Evolutionary conservation across 2,797 vertebrate genomes (phyloP).

Genomic region (Telmatherina bonti): DNA sequence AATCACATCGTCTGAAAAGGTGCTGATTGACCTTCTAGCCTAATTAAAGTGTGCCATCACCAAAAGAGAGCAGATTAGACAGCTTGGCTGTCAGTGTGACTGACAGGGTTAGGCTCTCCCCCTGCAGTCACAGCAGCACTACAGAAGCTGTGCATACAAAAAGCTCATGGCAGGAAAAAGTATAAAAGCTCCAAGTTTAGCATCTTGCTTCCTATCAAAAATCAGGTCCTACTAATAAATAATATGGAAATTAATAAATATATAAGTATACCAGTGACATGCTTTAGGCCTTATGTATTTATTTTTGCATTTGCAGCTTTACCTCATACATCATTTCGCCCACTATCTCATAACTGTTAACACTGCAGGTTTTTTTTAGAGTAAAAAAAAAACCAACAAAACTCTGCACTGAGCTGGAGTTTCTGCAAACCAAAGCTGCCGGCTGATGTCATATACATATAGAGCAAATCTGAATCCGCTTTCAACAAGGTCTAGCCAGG

Average conservation of each 20-base stretch:
- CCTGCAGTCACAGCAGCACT: conserved; percentile 73
- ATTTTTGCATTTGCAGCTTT: conserved; percentile 78
- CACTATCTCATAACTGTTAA: conserved; percentile 71
- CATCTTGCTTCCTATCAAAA: conserved; percentile 50
- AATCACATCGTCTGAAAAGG: conserved; percentile 62
- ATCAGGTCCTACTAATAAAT: conserved; percentile 70
- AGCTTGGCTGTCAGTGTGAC: conserved; percentile 77
- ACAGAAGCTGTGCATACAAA: conserved; percentile 67
- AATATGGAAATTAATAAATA: conserved; percentile 70
- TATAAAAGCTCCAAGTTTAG: conserved; percentile 63
- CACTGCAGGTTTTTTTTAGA: conserved; percentile 69
- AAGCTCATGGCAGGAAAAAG: conserved; percentile 57
- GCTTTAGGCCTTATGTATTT: conserved; percentile 77
- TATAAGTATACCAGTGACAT: conserved; percentile 61
- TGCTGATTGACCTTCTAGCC: conserved; percentile 77
- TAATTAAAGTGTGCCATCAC: conserved; percentile 75
- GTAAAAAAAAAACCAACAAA: conserved; percentile 62
- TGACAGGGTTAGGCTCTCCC: conserved; percentile 75
- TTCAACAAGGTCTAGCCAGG: conserved; percentile 61
- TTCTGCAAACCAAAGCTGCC: conserved; percentile 54
- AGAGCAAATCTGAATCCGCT: conserved; percentile 64
- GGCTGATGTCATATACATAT: conserved; percentile 51
- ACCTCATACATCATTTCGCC: conserved; percentile 70
- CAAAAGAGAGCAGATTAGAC: conserved; percentile 72
- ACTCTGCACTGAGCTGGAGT: conserved; percentile 31